Evolutionary conservation across 2,113 vertebrate genomes (phyloP).

Genomic region (Sorex araneus): DNA sequence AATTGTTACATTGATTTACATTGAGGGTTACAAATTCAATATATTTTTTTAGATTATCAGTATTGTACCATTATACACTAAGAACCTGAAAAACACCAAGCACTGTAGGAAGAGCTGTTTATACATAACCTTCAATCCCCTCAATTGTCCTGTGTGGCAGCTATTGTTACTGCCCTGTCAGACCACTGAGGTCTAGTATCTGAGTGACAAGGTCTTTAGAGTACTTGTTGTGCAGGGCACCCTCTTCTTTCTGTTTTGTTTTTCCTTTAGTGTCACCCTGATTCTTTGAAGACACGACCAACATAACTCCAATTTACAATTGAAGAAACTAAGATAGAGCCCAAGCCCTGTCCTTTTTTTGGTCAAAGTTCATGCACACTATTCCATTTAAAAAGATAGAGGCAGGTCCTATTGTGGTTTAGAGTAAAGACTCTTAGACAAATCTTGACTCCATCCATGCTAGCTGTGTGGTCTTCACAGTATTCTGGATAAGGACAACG

Average conservation of each 20-base stretch:
- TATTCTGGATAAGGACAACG: background rate
- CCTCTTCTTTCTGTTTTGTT: background rate
- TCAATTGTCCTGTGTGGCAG: background rate
- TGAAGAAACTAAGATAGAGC: background rate
- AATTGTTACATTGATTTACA: background rate
- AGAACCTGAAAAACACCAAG: background rate
- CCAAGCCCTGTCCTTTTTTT: background rate
- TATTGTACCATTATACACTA: background rate
- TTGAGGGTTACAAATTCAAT: background rate
- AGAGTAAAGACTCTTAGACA: background rate
- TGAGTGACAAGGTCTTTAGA: background rate
- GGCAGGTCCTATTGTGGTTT: background rate
- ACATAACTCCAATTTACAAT: background rate
- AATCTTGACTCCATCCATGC: background rate
- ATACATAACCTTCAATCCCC: background rate
- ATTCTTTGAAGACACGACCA: background rate
- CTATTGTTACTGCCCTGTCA: background rate
- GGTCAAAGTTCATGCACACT: background rate
- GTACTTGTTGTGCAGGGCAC: rapidly evolving
- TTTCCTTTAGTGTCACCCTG: background rate
- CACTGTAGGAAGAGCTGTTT: background rate
- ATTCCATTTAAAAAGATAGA: background rate
- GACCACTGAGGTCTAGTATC: background rate
- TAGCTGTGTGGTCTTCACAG: background rate
- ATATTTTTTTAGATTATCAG: background rate